Conservation (phyloP, 2,113 vertebrate genomes). For the Oryzias woworae region DNA sequence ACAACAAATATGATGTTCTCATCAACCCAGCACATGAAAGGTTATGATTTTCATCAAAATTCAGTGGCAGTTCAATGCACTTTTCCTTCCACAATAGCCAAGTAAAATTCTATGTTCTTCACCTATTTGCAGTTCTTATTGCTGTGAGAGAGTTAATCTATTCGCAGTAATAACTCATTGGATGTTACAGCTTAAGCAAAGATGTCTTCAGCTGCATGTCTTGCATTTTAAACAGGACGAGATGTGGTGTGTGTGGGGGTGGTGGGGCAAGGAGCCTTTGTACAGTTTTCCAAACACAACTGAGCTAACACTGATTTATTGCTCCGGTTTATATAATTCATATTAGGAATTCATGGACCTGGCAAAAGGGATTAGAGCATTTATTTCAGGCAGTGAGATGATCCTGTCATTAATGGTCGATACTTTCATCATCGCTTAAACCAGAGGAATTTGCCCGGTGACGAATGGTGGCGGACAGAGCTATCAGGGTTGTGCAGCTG, state of each 20-base stretch:
- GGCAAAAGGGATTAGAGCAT: constrained; percentile 99
- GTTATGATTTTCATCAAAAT: constrained; percentile 63
- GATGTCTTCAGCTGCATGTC: constrained; percentile 87
- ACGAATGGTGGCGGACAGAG: constrained; percentile 91
- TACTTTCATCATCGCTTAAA: constrained; percentile 99
- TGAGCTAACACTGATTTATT: constrained; percentile 99
- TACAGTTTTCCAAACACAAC: constrained; percentile 98
- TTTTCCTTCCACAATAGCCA: constrained; percentile 46
- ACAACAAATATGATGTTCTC: constrained; percentile 55
- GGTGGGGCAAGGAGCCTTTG: constrained; percentile 82
- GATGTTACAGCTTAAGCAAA: constrained; percentile 89
- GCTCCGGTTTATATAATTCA: constrained; percentile 99
- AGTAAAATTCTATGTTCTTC: constrained; percentile 64
- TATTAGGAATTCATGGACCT: constrained; percentile 99
- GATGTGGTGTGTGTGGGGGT: no score
- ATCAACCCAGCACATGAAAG: constrained; percentile 56
- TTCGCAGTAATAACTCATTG: constrained; percentile 89
- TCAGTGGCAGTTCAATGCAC: constrained; percentile 49
- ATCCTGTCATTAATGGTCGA: constrained; percentile 99
- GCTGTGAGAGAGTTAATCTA: constrained; percentile 85
- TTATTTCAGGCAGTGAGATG: constrained; percentile 99
- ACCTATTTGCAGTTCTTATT: constrained; percentile 86
- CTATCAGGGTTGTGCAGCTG: constrained; percentile 99
- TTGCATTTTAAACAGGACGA: constrained; percentile 88
- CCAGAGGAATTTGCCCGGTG: constrained; percentile 98